Conservation (phyloP, 2,888 invertebrate species). For the Sturmia bella region DNA sequence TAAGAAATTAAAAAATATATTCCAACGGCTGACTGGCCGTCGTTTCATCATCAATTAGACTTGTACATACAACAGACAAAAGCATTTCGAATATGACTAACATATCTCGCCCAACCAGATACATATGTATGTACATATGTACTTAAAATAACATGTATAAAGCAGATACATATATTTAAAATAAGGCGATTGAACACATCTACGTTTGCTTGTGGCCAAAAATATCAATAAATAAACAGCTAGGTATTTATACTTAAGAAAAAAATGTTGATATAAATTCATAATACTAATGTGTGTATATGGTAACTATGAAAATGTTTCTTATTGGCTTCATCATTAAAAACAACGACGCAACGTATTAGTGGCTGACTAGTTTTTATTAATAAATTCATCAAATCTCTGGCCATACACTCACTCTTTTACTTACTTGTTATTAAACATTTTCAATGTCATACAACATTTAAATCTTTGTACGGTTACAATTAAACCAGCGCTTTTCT, state of each 20-base stretch:
- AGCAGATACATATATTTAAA: not conserved
- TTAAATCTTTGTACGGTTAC: slow-evolving; percentile 33
- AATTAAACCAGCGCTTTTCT: slow-evolving; percentile 35
- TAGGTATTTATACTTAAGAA: slow-evolving; percentile 20
- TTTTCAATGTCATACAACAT: slow-evolving; percentile 55
- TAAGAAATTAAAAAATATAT: too few species aligned
- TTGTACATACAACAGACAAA: too few species aligned
- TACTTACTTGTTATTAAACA: slow-evolving; percentile 60
- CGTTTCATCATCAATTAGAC: too few species aligned
- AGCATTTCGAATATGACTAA: too few species aligned
- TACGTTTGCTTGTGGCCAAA: not conserved
- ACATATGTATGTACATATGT: too few species aligned
- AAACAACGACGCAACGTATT: slow-evolving; percentile 15
- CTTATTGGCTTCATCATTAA: slow-evolving; percentile 3
- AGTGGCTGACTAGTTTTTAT: slow-evolving; percentile 7
- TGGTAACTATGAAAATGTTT: slow-evolving; percentile 28
- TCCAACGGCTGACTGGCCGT: too few species aligned
- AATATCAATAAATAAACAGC: not conserved
- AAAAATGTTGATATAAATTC: not conserved
- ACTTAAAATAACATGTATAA: too few species aligned
- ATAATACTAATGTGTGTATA: slow-evolving; percentile 2
- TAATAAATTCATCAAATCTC: slow-evolving; percentile 27
- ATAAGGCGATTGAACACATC: not conserved
- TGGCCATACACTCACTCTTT: slow-evolving; percentile 33
- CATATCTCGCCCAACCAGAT: too few species aligned